A percentile compares a stretch with the other conserved stretches of the same genome.
Conservation (phyloP, 2,797 vertebrate genomes). For the Taenioides sp. region DNA sequence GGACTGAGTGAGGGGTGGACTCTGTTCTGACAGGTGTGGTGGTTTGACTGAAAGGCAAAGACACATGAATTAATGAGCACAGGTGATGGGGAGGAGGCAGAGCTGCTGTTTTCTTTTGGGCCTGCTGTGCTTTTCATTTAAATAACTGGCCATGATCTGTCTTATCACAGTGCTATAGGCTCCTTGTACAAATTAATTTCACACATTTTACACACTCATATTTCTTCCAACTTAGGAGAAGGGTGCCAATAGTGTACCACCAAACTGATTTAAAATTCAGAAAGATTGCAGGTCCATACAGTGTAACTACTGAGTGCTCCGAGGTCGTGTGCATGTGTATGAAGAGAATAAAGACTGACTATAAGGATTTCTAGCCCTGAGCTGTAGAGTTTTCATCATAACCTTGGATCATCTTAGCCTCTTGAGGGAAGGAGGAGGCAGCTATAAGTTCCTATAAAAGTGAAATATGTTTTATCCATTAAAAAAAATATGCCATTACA, state of each 20-base stretch:
- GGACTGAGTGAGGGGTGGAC: conserved; percentile 51
- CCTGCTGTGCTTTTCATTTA: conserved; percentile 47
- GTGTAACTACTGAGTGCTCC: not conserved
- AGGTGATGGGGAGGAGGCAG: conserved; percentile 43
- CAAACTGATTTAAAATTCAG: not conserved
- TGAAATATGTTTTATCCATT: not conserved
- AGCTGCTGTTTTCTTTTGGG: conserved; percentile 44
- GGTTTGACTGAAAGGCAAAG: conserved; percentile 52
- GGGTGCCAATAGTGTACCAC: conserved; percentile 24
- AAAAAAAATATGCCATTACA: not conserved
- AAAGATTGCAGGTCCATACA: not conserved
- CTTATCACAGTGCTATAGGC: conserved; percentile 66
- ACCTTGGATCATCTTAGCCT: not conserved
- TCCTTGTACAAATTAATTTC: conserved; percentile 67
- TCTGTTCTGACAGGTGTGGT: conserved; percentile 56
- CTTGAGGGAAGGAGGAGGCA: not conserved
- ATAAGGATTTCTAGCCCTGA: not conserved
- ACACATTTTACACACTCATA: conserved; percentile 46
- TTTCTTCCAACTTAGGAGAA: not conserved
- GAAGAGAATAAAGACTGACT: not conserved
- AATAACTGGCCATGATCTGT: conserved; percentile 62
- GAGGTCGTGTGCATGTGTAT: not conserved
- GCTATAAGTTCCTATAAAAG: not conserved
- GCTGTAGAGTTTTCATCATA: not conserved
- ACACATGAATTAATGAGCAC: conserved; percentile 62